phyloP scores from a whole-genome alignment of 2,797 vertebrate genomes.

The Eidolon dupreanum region DNA sequence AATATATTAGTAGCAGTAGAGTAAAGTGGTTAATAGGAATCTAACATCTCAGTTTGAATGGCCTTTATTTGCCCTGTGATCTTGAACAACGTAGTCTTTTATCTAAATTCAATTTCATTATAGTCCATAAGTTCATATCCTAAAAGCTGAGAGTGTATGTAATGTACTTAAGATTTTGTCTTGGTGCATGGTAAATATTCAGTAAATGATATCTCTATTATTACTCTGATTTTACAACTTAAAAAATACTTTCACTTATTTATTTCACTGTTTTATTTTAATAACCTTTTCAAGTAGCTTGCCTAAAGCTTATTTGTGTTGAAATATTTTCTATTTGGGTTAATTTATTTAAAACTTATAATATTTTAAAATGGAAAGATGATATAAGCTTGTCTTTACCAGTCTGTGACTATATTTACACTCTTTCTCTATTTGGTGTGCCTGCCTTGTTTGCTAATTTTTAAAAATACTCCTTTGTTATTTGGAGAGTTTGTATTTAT shows the following conservation, averaged over 20 bases:
- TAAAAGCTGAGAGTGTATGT: background rate
- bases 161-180: background rate
- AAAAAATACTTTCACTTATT: background rate
- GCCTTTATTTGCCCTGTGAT: background rate
- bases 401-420: background rate
- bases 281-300: background rate
- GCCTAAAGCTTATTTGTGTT: background rate
- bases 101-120: background rate
- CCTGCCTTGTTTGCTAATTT: slow-evolving; percentile 1
- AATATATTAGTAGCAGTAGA: background rate
- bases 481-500: slow-evolving; percentile 23
- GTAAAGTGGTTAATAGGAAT: background rate
- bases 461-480: background rate
- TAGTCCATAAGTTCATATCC: background rate
- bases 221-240: background rate
- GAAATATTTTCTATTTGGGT: slow-evolving; percentile 4
- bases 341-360: background rate
- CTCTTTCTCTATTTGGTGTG: background rate
- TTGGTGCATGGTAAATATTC: background rate
- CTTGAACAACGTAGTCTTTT: background rate
- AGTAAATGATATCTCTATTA: background rate
- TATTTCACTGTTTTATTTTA: background rate
- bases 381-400: background rate
- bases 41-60: background rate
- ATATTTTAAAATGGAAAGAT: background rate